Conservation (phyloP, 2,888 invertebrate species). For the Beris morrisii region DNA sequence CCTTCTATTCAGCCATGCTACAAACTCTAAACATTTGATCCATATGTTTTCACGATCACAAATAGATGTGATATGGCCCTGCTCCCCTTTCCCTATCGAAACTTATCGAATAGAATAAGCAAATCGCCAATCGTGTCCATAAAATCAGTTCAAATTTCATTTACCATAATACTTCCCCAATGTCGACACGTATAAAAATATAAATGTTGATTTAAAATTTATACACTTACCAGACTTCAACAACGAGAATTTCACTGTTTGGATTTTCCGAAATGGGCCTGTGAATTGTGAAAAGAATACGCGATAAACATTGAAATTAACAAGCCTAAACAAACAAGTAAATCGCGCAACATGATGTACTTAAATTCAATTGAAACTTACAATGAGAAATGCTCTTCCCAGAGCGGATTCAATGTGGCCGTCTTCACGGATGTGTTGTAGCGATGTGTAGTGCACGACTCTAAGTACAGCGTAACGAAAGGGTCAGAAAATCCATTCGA, state of each 20-base stretch:
- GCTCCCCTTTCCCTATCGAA: too few relatives aligned
- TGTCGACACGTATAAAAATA: too few relatives aligned
- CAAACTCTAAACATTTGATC: too few relatives aligned
- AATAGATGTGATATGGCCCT: too few relatives aligned
- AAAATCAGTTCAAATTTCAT: too few relatives aligned
- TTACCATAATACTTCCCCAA: too few relatives aligned
- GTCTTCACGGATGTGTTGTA: slow-evolving; percentile 92
- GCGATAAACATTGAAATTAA: slow-evolving; percentile 41
- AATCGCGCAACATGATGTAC: not conserved
- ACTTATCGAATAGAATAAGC: too few relatives aligned
- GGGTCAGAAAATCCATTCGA: slow-evolving; percentile 95
- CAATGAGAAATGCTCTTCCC: slow-evolving; percentile 98
- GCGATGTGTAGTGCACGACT: slow-evolving; percentile 74
- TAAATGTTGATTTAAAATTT: too few relatives aligned
- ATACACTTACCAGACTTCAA: slow-evolving; percentile 76
- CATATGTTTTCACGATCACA: too few relatives aligned
- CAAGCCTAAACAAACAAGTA: not conserved
- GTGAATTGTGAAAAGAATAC: slow-evolving; percentile 51
- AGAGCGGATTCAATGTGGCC: slow-evolving; percentile 84
- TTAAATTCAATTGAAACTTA: slow-evolving; percentile 60
- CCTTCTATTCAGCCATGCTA: too few relatives aligned
- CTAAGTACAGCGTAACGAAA: slow-evolving; percentile 88
- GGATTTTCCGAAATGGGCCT: slow-evolving; percentile 74
- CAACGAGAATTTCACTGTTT: slow-evolving; percentile 70
- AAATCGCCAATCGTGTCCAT: too few relatives aligned